Percentiles rank a stretch among this genome's conserved stretches.
phyloP scores from a whole-genome alignment of 2,797 vertebrate genomes.

The Pseudopleuronectes americanus region DNA sequence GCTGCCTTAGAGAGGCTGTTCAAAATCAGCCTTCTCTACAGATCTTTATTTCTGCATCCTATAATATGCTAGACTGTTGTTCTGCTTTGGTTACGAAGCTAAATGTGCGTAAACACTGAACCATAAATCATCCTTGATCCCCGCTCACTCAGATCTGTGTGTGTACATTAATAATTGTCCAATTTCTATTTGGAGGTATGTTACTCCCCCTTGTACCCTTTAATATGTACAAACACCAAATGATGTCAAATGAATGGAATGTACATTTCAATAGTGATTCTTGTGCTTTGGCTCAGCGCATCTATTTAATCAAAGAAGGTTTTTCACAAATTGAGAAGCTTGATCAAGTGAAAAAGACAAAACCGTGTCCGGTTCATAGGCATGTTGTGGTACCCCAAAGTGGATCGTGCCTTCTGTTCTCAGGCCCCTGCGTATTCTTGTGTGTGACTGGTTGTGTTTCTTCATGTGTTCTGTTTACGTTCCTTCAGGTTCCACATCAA shows the following conservation, averaged over 20 bases:
- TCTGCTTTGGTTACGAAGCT: slow-evolving; percentile 17
- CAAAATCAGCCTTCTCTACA: slow-evolving; percentile 27
- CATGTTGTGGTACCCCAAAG: slow-evolving; percentile 5
- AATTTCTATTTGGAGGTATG: background rate
- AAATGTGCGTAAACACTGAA: background rate
- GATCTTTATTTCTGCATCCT: slow-evolving; percentile 41
- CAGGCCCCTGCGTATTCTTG: background rate
- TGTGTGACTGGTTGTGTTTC: too few species aligned
- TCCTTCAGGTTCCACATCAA: too few species aligned
- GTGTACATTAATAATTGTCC: slow-evolving; percentile 1
- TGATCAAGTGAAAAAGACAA: background rate
- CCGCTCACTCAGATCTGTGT: background rate
- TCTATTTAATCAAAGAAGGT: slow-evolving; percentile 4
- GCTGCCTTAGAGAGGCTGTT: slow-evolving; percentile 70
- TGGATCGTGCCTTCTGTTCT: slow-evolving; percentile 47
- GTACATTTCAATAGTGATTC: background rate
- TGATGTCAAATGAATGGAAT: slow-evolving; percentile 22
- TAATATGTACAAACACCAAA: slow-evolving; percentile 22
- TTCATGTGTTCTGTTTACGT: too few species aligned
- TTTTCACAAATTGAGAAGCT: background rate
- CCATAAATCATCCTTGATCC: too few species aligned
- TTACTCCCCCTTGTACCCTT: background rate
- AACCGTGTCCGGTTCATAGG: background rate
- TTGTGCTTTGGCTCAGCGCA: slow-evolving; percentile 16
- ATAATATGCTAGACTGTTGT: slow-evolving; percentile 1